Evolutionary conservation across 2,888 invertebrate genomes (phyloP), one percentile per base, ranked within the genome.

Genomic region (Thera obeliscata): DNA sequence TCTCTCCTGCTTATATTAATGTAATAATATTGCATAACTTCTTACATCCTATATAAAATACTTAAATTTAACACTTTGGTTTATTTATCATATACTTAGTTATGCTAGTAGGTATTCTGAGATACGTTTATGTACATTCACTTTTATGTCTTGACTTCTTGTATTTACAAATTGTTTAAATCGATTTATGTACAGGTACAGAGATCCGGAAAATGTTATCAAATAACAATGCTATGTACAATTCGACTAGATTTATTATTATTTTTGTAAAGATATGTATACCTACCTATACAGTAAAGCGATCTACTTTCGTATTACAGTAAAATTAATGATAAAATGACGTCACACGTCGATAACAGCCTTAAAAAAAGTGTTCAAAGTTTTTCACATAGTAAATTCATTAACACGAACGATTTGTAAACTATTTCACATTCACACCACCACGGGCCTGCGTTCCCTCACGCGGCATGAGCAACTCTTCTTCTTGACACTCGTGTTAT

Each of bases 381-480:
- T 62, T 69, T 56, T 65, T 60, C 62, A 69, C 65, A 43, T 61
- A 55, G 35, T 58, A 60, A 50, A 55, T 61, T 67, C 64, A 65
- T 46, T 49, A 56, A 71, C 67, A 67, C 46, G 38, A 52, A 59
- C 55, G 12, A 22, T n/a, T 63, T 55, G n/a, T 2, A 4, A n/a
- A 46, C 6, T 7, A 52, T 52, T n/a, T n/a, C 43, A 5, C n/a
- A 33, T 43, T 81, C 78, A 91, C 36, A 91, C 93, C 66, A 93
- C 75, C 36, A 93, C 86, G 0, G 93, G 93, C 76, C 86, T 88
- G n/a, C 93, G 76, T 72, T 87, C 90, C 62, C 87, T 88, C 61
- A 88, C 75, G 78, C 86, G 91, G 79, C 93, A 93, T 41, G 93
- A 93, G 75, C 93, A 93, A 76, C 88, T 89, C 76, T 91, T 91